phyloP scores from a whole-genome alignment of 2,113 vertebrate species.

The Narcine bancroftii region DNA sequence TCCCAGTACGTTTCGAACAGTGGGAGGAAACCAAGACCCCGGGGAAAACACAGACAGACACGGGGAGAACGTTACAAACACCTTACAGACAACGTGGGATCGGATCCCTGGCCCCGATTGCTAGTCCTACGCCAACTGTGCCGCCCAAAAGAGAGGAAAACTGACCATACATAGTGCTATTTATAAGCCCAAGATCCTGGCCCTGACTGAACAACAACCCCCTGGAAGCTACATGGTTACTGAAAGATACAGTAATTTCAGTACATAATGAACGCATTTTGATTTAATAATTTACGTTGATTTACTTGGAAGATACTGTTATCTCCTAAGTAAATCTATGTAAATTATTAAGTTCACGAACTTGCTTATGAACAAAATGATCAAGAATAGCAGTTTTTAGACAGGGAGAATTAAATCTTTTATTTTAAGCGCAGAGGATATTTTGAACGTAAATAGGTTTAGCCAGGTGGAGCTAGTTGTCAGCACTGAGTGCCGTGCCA shows the following conservation, averaged over 20 bases:
- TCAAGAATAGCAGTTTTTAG: background rate
- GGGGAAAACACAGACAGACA: too few species aligned
- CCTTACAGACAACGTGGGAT: too few species aligned
- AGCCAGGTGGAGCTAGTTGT: background rate
- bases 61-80: too few species aligned
- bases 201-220: background rate
- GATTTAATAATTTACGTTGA: too few species aligned
- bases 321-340: background rate
- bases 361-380: background rate
- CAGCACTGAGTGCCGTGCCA: background rate
- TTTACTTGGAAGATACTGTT: too few species aligned
- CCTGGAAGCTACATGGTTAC: background rate
- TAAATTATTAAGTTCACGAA: background rate
- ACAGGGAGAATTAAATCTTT: background rate
- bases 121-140: too few species aligned
- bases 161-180: background rate
- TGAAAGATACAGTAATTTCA: background rate
- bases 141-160: background rate
- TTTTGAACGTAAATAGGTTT: background rate
- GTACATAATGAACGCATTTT: too few species aligned
- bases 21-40: too few species aligned
- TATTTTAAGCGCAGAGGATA: background rate
- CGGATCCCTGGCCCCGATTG: too few species aligned
- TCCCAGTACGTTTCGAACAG: too few species aligned
- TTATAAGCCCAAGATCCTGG: background rate